Percentiles rank a stretch among this genome's conserved stretches.
phyloP scores from a whole-genome alignment of 1,140 invertebrate genomes.

The Ceratoteleas bidentatus region DNA sequence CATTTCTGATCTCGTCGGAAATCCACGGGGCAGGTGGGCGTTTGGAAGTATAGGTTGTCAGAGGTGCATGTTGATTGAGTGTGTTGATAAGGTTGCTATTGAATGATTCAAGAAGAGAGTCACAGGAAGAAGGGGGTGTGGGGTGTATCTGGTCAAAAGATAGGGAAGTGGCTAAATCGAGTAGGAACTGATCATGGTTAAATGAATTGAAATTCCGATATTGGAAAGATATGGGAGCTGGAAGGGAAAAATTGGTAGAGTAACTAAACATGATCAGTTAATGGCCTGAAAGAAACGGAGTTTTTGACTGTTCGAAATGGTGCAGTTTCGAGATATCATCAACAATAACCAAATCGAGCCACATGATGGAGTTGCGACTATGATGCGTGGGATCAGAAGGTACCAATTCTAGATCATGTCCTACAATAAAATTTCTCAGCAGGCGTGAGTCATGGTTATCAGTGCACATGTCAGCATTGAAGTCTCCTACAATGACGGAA shows the following conservation, averaged over 20 bases:
- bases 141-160: too few species aligned
- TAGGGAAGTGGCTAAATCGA: too few species aligned
- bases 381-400: conserved; percentile 4
- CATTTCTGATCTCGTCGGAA: background rate
- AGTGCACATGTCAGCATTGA: background rate
- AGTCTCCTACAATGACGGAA: background rate
- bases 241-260: background rate
- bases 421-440: background rate
- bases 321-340: too few species aligned
- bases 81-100: background rate
- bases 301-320: background rate
- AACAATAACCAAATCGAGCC: too few species aligned
- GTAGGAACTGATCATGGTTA: too few species aligned
- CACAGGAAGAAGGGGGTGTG: too few species aligned
- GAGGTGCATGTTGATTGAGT: background rate
- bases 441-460: background rate
- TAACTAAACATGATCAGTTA: background rate
- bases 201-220: too few species aligned
- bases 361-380: too few species aligned
- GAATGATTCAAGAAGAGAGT: background rate
- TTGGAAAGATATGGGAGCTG: background rate
- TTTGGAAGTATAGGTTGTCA: background rate
- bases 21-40: conserved; percentile 5
- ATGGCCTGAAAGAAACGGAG: background rate
- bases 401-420: background rate